phyloP scores from a whole-genome alignment of 1,140 invertebrate genomes.

The Drosophila nigromelanica region DNA sequence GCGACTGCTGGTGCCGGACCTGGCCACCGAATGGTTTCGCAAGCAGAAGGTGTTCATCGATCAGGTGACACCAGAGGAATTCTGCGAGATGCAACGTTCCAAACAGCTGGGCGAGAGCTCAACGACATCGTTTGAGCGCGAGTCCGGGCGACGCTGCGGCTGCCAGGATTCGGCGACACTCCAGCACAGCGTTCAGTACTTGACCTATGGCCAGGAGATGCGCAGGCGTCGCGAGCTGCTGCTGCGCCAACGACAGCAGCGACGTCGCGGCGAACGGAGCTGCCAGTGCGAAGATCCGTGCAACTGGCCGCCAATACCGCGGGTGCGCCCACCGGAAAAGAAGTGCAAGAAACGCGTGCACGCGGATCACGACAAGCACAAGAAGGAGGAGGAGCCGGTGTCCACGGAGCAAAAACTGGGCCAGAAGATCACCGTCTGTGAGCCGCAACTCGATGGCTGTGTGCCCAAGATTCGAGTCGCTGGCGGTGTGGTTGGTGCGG shows the following conservation, averaged over 20 bases:
- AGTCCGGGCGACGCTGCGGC: constrained; percentile 9
- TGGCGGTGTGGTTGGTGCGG: background rate
- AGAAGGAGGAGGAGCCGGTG: background rate
- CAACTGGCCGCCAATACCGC: background rate
- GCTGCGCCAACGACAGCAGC: constrained; percentile 6
- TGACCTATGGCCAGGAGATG: constrained; percentile 15
- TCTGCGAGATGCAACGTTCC: constrained; percentile 8
- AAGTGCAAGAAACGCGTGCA: background rate
- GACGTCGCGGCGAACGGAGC: background rate
- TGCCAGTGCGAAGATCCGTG: constrained; percentile 4
- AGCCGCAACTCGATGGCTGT: constrained; percentile 1
- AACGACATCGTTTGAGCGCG: background rate
- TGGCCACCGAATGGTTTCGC: constrained; percentile 74
- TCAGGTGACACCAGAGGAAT: constrained; percentile 24
- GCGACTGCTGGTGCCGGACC: constrained; percentile 63
- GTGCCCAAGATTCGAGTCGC: background rate
- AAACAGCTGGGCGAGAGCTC: background rate
- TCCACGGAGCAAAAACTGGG: background rate
- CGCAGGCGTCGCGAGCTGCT: constrained; percentile 4
- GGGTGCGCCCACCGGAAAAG: too few relatives aligned
- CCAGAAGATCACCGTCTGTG: background rate
- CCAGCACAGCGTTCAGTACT: constrained; percentile 21
- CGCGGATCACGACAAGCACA: background rate
- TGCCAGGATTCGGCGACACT: background rate
- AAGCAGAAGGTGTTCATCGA: constrained; percentile 63